Conservation (phyloP, 2,113 vertebrate genomes). For the Microcebus ravelobensis region DNA sequence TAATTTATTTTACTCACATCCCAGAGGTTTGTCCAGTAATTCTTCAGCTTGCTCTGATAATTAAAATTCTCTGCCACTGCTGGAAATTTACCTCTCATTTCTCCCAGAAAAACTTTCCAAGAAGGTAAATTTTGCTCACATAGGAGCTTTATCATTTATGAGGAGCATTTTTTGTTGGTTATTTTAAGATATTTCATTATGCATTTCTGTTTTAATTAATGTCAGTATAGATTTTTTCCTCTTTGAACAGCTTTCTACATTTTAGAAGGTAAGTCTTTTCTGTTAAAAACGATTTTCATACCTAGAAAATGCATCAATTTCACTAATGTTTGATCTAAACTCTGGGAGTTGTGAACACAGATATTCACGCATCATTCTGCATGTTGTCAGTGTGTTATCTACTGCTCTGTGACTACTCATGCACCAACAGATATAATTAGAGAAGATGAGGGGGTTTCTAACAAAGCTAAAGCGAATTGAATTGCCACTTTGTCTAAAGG, state of each 20-base stretch:
- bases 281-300: background rate
- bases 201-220: constrained; percentile 2
- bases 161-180: background rate
- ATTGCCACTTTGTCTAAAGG: constrained; percentile 56
- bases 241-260: background rate
- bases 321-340: background rate
- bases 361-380: background rate
- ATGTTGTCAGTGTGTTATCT: background rate
- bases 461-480: constrained; percentile 60
- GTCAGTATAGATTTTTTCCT: background rate
- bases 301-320: background rate
- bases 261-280: background rate
- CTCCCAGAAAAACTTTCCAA: background rate
- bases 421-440: constrained; percentile 36
- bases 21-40: constrained; percentile 35
- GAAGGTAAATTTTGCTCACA: constrained; percentile 31
- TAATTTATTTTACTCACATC: constrained; percentile 60
- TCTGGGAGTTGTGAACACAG: background rate
- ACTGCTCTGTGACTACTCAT: background rate
- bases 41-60: constrained; percentile 52
- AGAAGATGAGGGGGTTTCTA: constrained; percentile 33
- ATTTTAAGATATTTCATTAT: constrained; percentile 38
- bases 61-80: constrained; percentile 8
- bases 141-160: background rate
- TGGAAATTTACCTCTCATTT: constrained; percentile 52